Evolutionary conservation across 2,797 vertebrate genomes (phyloP), one percentile per base, ranked within the genome.

Genomic region (Scleropages formosus): DNA sequence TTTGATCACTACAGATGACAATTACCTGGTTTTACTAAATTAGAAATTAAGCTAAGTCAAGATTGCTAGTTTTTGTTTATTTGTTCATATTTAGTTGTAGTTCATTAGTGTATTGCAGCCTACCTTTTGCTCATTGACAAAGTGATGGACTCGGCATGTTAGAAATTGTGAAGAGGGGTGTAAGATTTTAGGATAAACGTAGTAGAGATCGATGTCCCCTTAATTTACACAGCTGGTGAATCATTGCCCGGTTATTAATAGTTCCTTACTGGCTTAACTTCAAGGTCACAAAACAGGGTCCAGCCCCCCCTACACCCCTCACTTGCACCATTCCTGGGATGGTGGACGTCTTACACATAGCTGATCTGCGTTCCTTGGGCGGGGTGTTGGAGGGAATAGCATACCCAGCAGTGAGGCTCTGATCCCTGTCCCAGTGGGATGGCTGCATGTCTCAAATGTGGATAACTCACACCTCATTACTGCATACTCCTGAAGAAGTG

Each of bases 301-400:
- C 16, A 18, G 47, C 13, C 27, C n/a, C 15, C 26, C 27, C 51
- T n/a, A n/a, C n/a, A n/a, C n/a, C 31, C 13, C 63, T 9, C 18
- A 27, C 49, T 39, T 74, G 18, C 76, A 81, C 79, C 85, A 87
- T 88, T 90, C 87, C 80, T 85, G 75, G 78, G 70, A 87, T 87
- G 79, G 83, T 84, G 83, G 75, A 75, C 83, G 79, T 88, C 84
- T 82, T 72, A 82, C 86, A 84, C 88, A 84, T 87, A 84, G 83
- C 82, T 82, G 81, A 82, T 76, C 27, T 27, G 77, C 73, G 47
- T 77, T 77, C 74, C 80, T 77, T 7, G 18, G 31, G 31, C 39
- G 6, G 6, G 6, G 39, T 39, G 31, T 2, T 72, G 13, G 16
- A 26, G 74, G 31, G 80, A 77, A 73, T 61, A 76, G 68, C 77